A percentile compares a stretch with the other conserved stretches of the same genome.
Conservation (phyloP, 2,113 vertebrate genomes). For the human (Homo sapiens) region DNA sequence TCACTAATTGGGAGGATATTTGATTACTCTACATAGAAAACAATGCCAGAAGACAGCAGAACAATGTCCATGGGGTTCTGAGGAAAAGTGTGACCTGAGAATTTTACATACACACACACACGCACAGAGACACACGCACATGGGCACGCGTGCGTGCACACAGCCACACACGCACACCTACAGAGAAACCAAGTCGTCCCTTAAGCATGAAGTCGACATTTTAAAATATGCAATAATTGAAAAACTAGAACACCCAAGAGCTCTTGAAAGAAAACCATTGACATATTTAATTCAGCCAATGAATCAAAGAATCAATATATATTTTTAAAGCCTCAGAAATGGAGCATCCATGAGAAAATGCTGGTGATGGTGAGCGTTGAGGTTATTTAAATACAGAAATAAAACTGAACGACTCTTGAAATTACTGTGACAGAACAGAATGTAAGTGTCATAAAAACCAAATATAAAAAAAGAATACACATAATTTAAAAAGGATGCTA, state of each 20-base stretch:
- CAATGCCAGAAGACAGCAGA: not conserved
- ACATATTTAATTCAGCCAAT: not conserved
- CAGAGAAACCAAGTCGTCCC: not conserved
- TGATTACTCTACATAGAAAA: not conserved
- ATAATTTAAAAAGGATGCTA: constrained; percentile 53
- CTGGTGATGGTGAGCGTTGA: not conserved
- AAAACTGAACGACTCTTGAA: constrained; percentile 38
- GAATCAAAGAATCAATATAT: not conserved
- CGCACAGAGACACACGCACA: too few species aligned
- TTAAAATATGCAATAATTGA: not conserved
- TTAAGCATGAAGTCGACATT: not conserved
- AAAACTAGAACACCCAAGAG: not conserved
- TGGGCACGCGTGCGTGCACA: fast-evolving
- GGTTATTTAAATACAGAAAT: constrained; percentile 43
- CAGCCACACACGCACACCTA: too few species aligned
- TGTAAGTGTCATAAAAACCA: constrained; percentile 45
- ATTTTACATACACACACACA: too few species aligned
- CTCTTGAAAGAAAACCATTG: not conserved
- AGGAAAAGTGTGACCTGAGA: constrained; percentile 24
- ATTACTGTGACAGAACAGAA: constrained; percentile 47
- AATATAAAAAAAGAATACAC: constrained; percentile 55
- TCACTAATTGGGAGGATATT: not conserved
- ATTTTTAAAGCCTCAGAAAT: not conserved
- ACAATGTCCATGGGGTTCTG: not conserved
- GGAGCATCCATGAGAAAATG: not conserved